Evolutionary conservation across 2,797 vertebrate species (phyloP).

Genomic region (Premnoplex brunnescens): DNA sequence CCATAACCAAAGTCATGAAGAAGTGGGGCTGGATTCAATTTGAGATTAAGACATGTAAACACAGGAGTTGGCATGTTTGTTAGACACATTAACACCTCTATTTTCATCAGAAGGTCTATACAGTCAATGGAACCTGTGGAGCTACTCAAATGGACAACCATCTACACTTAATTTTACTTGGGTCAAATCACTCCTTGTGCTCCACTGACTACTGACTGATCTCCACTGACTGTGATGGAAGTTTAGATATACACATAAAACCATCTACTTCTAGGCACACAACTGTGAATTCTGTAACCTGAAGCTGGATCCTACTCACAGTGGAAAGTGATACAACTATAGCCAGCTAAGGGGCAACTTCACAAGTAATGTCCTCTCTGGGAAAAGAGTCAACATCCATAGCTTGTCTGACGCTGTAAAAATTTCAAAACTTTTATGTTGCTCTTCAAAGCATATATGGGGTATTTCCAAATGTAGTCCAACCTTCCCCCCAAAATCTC

Average conservation of each 20-base stretch:
- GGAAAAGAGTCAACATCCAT: neutral
- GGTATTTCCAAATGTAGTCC: neutral
- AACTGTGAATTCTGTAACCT: neutral
- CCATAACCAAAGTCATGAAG: neutral
- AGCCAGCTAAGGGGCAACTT: neutral
- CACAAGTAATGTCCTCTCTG: neutral
- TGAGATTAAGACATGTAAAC: neutral
- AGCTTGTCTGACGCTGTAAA: neutral
- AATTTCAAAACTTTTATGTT: neutral
- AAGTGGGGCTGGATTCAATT: neutral
- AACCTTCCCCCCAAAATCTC: neutral
- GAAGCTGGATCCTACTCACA: neutral
- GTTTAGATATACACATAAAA: neutral
- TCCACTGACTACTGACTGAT: neutral
- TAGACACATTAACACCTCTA: neutral
- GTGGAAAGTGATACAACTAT: neutral
- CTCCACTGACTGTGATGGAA: neutral
- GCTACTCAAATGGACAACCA: neutral
- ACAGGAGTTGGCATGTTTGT: neutral
- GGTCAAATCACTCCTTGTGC: neutral
- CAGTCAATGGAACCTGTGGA: neutral
- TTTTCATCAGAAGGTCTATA: neutral
- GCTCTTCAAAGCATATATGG: neutral
- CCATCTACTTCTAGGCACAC: neutral
- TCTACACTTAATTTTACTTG: neutral